Conservation (phyloP, 2,113 vertebrate species). For the Corvus cornix region DNA sequence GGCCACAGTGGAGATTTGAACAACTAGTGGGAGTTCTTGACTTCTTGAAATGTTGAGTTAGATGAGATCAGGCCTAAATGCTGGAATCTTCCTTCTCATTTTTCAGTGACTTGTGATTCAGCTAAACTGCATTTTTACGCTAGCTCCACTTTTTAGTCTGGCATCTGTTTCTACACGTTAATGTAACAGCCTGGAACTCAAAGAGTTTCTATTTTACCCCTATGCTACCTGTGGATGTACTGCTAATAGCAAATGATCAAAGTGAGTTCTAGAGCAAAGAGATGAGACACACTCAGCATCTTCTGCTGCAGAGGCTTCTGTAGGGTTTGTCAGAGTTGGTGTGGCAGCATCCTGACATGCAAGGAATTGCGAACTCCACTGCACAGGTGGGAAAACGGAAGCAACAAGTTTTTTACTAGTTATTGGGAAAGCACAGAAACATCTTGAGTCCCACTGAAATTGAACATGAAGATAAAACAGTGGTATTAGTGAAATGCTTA, state of each 20-base stretch:
- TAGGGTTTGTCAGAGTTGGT: neutral
- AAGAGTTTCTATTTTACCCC: neutral
- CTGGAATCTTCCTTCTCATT: neutral
- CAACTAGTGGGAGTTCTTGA: neutral
- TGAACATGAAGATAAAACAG: neutral
- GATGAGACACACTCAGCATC: neutral
- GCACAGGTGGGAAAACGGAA: neutral
- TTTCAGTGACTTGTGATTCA: neutral
- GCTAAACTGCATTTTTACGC: neutral
- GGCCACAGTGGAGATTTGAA: neutral
- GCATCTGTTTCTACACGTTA: neutral
- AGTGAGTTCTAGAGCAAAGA: neutral
- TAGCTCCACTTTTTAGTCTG: neutral
- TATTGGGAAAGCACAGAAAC: neutral
- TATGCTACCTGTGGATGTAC: neutral
- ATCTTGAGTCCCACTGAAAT: neutral
- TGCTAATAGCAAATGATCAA: neutral
- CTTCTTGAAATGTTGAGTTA: neutral
- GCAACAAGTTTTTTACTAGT: neutral
- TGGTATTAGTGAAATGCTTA: neutral
- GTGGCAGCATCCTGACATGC: no score
- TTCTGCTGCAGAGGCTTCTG: neutral
- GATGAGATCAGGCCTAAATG: neutral
- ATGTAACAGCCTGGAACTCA: neutral
- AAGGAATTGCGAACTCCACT: neutral